Conservation (phyloP, 2,113 vertebrate species). For the Pogonocichla stellata region DNA sequence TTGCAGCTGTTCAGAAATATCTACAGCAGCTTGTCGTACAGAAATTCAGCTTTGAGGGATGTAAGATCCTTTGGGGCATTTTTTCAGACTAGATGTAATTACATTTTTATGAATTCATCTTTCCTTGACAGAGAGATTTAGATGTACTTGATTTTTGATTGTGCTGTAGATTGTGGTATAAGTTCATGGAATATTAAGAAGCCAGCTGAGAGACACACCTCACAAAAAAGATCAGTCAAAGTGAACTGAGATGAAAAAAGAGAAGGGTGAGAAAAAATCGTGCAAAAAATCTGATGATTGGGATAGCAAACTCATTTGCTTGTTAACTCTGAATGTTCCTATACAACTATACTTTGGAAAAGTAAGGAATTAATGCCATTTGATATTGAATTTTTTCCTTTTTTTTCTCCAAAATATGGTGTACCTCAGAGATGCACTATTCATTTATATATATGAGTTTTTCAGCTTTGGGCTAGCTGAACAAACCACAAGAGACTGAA, state of each 20-base stretch:
- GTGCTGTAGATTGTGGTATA: not conserved
- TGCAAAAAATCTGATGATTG: not conserved
- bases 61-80: not conserved
- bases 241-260: not conserved
- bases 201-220: not conserved
- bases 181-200: not conserved
- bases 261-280: not conserved
- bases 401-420: not conserved
- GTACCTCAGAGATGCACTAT: not conserved
- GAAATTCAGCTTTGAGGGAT: not conserved
- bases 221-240: not conserved
- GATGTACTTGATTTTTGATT: not conserved
- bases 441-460: not conserved
- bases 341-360: not conserved
- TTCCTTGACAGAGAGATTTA: not conserved
- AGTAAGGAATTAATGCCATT: not conserved
- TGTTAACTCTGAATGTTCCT: not conserved
- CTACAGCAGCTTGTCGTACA: not conserved
- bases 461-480: not conserved
- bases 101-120: conserved; percentile 26
- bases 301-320: not conserved
- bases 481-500: not conserved
- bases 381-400: not conserved
- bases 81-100: not conserved
- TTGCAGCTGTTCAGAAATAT: not conserved